These are phyloP conservation scores for Lamellibrachia luymesi DNA, from an alignment of 1,140 invertebrate genomes.

Conservation along the genomic window DNA sequence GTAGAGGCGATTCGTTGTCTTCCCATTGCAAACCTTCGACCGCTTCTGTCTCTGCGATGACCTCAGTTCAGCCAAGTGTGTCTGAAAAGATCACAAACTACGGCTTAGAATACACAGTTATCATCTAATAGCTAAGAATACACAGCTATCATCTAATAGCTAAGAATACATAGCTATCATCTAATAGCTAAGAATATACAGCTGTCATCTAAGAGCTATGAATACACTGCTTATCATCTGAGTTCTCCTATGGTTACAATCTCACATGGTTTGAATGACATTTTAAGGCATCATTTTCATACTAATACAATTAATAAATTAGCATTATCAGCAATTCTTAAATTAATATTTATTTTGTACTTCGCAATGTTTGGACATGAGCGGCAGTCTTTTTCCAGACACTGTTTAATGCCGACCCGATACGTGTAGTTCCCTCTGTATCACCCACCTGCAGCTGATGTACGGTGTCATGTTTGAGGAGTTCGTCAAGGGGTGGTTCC, in stretches of 20 bases:
- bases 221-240: neutral
- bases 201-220: no score
- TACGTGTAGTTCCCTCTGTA: no score
- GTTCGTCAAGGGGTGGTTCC: constrained; percentile 48
- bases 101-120: neutral
- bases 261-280: neutral
- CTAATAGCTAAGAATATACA: neutral
- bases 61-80: constrained; percentile 46
- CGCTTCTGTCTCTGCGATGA: constrained; percentile 39
- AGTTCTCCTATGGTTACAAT: neutral
- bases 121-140: neutral
- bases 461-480: constrained; percentile 49
- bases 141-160: neutral
- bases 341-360: no score
- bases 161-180: no score
- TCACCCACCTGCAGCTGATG: constrained; percentile 49
- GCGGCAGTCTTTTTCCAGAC: no score
- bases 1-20: constrained; percentile 44
- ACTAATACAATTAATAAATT: neutral
- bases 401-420: no score
- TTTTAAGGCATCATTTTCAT: neutral
- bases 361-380: no score
- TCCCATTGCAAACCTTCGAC: constrained; percentile 31
- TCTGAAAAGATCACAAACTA: constrained; percentile 31
- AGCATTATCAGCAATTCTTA: neutral